Evolutionary conservation across 2,113 vertebrate genomes (phyloP), one percentile per base, ranked within the genome.

Genomic region (Chelonoidis abingdonii): DNA sequence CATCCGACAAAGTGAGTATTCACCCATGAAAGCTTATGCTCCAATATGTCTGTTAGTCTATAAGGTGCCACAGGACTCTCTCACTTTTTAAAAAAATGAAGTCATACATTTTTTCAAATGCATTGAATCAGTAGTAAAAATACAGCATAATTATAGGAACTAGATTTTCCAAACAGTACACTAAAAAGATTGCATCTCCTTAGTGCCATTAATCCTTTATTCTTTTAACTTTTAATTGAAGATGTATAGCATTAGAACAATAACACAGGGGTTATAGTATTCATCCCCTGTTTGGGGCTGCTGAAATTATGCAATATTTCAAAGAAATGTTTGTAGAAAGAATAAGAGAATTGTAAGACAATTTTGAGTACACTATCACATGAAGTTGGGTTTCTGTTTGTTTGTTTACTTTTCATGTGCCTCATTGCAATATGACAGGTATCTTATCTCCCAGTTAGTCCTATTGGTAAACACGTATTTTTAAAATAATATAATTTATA

Each of bases 191-290:
- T 69, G 8, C 83, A 25, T 85, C 89, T 93, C 84, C 56, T 57
- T 57, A 84, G 92, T 84, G 86, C 82, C 50, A 82, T 86, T 49
- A 86, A 80, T 82, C 8, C 14, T 72, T 91, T 86, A 31, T 84
- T 88, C 85, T 91, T 86, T 83, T 86, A 93, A 82, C 87, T 91
- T 86, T 85, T 86, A 93, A 80, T 85, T 91, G 78, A 82, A 96
- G 24, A 47, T 84, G 21, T 35, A 76, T 84, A 91, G 62, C 31
- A 87, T 54, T 53, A 92, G 62, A 94, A 94, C 56, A 83, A 41
- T 27, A 83, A 65, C 62, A 65, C 31, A 35, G 25, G 38, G 41
- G 41, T 47, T 47, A 47, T 47, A 47, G 47, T 47, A 47, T 41
- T 41, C 41, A 41, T 41, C 41, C 41, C 69, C 86, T 92, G 12